Evolutionary conservation across 2,113 vertebrate genomes (phyloP), one percentile per base, ranked within the genome.

Genomic region (Notothenia rossii): DNA sequence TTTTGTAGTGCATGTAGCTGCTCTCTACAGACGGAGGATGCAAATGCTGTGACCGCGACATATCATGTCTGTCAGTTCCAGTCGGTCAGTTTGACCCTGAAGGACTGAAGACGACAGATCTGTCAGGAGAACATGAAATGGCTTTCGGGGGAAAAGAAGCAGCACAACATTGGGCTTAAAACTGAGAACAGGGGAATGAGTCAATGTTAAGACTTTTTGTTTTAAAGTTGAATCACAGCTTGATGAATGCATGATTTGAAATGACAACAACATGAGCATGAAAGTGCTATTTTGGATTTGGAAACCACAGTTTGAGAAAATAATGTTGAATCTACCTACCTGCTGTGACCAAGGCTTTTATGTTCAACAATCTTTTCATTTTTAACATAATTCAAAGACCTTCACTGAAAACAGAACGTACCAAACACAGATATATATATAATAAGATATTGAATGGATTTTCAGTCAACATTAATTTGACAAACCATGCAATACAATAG

Each of bases 21-120:
- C 33, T 36, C 56, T 46, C 2, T 1, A 25, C 13, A 6, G 5
- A 46, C 51, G n/a, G 48, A 22, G 5, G 13, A 63, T 56, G 54
- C 13, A 46, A 10, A 22, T 56, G 33, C 69, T 58, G 46, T 58
- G 68, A 68, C 60, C 43, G 12, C 59, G 77, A 36, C 66, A 62
- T 29, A 63, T 74, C 73, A 66, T 7, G 20, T 61, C 55, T 60
- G 78, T 77, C 15, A 73, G 48, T 29, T 84, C 74, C 14, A 36
- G 25, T 65, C 50, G 9, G 63, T 78, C 70, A 72, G 22, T 43
- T 55, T 48, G 69, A 72, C 63, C 77, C 77, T 48, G 76, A 75
- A 81, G 67, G 64, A 72, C 45, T 48, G 77, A 72, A 29, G 69
- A 65, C 5, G 45, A 60, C 67, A 40, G 66, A n/a, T n/a, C 55